Percentiles rank a stretch among this genome's conserved stretches.
These are phyloP conservation scores for Todus mexicanus DNA, from an alignment of 2,797 vertebrate genomes.

Conservation along the genomic window DNA sequence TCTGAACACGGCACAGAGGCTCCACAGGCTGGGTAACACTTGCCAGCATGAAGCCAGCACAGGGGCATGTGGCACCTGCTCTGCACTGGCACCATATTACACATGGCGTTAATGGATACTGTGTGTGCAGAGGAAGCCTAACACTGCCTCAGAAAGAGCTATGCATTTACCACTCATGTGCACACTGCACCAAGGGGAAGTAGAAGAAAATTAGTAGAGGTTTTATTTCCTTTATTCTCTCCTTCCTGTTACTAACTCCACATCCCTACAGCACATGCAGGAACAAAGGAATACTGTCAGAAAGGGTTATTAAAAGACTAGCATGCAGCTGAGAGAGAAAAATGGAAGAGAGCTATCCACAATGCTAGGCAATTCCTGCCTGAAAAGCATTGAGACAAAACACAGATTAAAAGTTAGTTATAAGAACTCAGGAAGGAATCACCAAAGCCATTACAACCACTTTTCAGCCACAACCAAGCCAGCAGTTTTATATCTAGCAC, in stretches of 20 bases:
- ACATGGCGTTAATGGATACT: not conserved
- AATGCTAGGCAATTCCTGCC: not conserved
- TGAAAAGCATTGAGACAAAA: not conserved
- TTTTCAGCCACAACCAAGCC: not conserved
- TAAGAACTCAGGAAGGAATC: not conserved
- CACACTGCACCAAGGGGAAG: not conserved
- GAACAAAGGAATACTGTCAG: not conserved
- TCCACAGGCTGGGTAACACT: not conserved
- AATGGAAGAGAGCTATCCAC: not conserved
- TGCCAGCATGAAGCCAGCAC: not conserved
- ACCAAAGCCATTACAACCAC: not conserved
- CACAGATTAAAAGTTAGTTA: not conserved
- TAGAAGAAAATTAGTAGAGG: not conserved
- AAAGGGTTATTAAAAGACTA: not conserved
- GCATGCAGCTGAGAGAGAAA: not conserved
- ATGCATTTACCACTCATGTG: accelerated
- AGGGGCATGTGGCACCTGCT: accelerated
- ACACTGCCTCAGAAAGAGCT: not conserved
- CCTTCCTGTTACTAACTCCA: not conserved
- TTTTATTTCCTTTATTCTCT: not conserved
- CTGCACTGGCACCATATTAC: accelerated
- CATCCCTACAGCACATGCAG: not conserved
- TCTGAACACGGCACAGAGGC: accelerated
- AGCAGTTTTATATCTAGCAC: not conserved
- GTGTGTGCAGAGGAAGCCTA: accelerated